Percentiles rank a stretch among this genome's conserved stretches.
These are phyloP conservation scores for Crypturellus tataupa DNA, from an alignment of 2,797 vertebrate species.

Conservation along the genomic window DNA sequence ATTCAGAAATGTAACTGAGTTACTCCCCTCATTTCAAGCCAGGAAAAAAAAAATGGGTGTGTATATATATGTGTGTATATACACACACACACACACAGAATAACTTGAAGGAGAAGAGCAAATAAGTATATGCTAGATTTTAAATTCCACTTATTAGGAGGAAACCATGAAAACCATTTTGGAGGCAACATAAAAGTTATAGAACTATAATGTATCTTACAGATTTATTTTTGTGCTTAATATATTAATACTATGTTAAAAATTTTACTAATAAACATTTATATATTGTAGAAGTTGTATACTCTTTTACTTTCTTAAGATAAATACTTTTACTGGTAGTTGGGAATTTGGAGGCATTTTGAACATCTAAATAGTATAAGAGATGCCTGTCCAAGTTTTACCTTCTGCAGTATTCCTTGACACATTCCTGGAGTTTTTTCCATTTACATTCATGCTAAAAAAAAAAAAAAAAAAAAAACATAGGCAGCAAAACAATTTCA, in stretches of 20 bases:
- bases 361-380: conserved; percentile 18
- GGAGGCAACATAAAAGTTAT: background rate
- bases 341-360: conserved; percentile 47
- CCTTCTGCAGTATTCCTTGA: conserved; percentile 40
- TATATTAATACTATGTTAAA: background rate
- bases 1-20: background rate
- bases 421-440: conserved; percentile 16
- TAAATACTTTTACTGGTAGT: conserved; percentile 27
- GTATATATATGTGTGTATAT: no score
- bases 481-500: background rate
- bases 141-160: background rate
- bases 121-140: background rate
- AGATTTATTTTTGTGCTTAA: background rate
- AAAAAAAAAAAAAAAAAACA: no score
- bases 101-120: background rate
- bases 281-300: background rate
- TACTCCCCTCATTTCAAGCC: conserved; percentile 39
- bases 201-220: background rate
- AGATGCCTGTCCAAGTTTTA: conserved; percentile 44
- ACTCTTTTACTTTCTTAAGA: background rate
- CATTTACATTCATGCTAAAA: conserved; percentile 41
- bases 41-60: conserved; percentile 6
- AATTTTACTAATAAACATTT: conserved; percentile 40
- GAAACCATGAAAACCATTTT: background rate
- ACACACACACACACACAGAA: background rate